Evolutionary conservation across 2,113 vertebrate genomes (phyloP), one percentile per base, ranked within the genome.

Genomic region (Notothenia coriiceps): DNA sequence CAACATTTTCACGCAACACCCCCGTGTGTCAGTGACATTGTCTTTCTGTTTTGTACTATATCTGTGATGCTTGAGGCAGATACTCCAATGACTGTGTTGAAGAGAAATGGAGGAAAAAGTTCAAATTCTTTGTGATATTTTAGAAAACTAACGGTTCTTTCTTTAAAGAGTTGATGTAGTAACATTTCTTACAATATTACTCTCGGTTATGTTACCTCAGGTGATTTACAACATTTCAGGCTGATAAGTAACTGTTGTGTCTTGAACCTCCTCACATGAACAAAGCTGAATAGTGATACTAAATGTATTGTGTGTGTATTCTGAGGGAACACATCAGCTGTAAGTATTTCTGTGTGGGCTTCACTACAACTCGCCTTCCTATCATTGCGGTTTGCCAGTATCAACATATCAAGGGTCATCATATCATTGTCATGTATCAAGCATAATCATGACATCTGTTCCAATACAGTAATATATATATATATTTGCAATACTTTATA

Each of bases 341-440:
- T 47, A 20, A 9, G 2, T 1, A 52, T 67, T 47, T 65, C 33
- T 55, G 8, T 50, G 35, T 14, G 5, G 7, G 50, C 10, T 29
- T 66, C 12, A 55, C 7, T 40, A 46, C 46, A 33, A 40, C 17
- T 18, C 57, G 72, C 33, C 56, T 68, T 35, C 51, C 2, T 54
- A 43, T 12, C 40, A 17, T 56, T 77, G 73, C 67, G 55, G 44
- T 60, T 76, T 67, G n/a, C 12, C 83, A 35, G 29, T 49, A 75
- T 75, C 12, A 35, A 20, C 40, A 46, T 22, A 20, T 49, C n/a
- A 40, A 52, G 5, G 47, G 11, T 22, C 55, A 49, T 62, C 54
- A 72, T 29, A 70, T 60, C 65, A 35, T 57, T 35, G 25, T 57
- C 10, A 14, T 1, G 6, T 47, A 47, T 47, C 46, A 47, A 11